Conservation (phyloP, 1,140 invertebrate species). For the Magallana gigas region DNA sequence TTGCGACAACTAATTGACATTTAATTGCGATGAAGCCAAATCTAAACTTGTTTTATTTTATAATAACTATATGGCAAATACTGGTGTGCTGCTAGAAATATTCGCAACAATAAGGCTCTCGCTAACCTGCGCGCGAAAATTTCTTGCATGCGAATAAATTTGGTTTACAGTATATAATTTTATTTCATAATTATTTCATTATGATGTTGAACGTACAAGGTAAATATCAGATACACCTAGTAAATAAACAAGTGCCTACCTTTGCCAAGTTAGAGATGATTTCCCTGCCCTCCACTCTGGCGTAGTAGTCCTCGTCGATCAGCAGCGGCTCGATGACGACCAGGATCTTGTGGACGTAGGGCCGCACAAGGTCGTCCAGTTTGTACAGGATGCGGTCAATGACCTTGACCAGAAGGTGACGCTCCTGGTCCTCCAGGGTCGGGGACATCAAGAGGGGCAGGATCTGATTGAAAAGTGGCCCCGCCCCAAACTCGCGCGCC, state of each 20-base stretch:
- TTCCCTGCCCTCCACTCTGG: constrained; percentile 98
- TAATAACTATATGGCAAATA: too few relatives aligned
- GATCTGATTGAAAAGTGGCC: constrained; percentile 99
- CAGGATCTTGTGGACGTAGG: constrained; percentile 99
- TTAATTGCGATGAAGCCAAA: too few relatives aligned
- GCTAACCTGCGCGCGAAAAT: too few relatives aligned
- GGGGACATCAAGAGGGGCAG: constrained; percentile 99
- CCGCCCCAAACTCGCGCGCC: constrained; percentile 98
- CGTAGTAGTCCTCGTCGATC: constrained; percentile 99
- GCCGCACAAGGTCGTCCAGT: constrained; percentile 97
- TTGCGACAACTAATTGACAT: too few relatives aligned
- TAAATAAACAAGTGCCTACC: constrained; percentile 64
- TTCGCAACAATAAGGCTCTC: too few relatives aligned
- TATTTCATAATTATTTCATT: too few relatives aligned
- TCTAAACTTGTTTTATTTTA: too few relatives aligned
- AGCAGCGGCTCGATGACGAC: constrained; percentile 99
- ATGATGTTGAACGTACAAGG: too few relatives aligned
- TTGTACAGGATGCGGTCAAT: constrained; percentile 99
- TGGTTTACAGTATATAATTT: too few relatives aligned
- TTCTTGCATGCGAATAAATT: too few relatives aligned
- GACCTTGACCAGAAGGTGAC: constrained; percentile 99
- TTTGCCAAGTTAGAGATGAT: constrained; percentile 99
- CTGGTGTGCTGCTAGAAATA: too few relatives aligned
- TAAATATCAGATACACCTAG: too few relatives aligned
- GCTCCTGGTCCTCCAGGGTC: constrained; percentile 98